phyloP scores from a whole-genome alignment of 2,797 vertebrate genomes.

The Lepilemur septentrionalis region DNA sequence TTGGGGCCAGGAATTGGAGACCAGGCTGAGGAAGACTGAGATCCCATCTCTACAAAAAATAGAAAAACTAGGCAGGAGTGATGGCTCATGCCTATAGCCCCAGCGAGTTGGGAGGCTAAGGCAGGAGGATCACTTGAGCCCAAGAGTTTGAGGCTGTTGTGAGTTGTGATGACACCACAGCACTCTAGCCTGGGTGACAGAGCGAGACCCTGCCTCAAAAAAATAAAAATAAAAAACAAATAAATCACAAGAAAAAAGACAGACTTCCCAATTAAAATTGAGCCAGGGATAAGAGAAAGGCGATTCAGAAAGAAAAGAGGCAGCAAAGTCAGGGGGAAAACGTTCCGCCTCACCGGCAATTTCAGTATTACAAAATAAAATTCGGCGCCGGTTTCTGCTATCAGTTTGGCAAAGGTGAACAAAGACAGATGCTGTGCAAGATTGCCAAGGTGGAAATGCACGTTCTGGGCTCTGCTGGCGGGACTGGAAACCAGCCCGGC shows the following conservation, averaged over 20 bases:
- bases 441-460: background rate
- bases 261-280: background rate
- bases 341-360: background rate
- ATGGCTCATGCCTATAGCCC: too few species aligned
- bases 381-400: background rate
- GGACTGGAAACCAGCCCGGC: fast-evolving
- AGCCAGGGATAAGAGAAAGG: background rate
- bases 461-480: background rate
- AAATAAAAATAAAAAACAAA: background rate
- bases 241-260: background rate
- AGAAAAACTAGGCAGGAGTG: background rate
- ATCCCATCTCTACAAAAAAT: background rate
- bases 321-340: background rate
- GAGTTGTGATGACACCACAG: background rate
- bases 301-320: background rate
- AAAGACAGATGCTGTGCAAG: background rate
- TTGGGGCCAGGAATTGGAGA: background rate
- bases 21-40: background rate
- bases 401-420: background rate
- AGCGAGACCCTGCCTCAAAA: background rate
- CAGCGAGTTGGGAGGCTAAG: too few species aligned
- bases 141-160: background rate
- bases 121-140: too few species aligned
- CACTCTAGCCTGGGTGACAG: background rate
- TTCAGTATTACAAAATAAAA: background rate